A percentile compares a stretch with the other conserved stretches of the same genome.
Evolutionary conservation across 2,888 invertebrate genomes (phyloP).

Genomic region (Metallyticus violacea): DNA sequence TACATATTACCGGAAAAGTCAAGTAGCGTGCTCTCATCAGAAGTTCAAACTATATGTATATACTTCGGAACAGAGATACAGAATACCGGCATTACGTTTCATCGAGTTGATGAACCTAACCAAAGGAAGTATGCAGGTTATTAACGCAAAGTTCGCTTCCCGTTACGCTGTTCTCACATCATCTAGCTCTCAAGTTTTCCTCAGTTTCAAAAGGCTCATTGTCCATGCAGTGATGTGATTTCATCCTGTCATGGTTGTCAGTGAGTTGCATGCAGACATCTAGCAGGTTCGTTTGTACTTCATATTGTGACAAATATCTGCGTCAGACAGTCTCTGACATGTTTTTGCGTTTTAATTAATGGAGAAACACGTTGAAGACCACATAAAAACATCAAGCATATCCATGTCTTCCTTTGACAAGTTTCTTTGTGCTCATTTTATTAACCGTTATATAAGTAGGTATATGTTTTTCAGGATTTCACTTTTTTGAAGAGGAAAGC

Average conservation of each 20-base stretch:
- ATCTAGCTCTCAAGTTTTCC: neutral
- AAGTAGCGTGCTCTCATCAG: too few relatives aligned
- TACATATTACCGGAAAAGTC: too few relatives aligned
- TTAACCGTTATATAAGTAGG: neutral
- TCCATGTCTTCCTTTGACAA: neutral
- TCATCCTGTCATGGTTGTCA: neutral
- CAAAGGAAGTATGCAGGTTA: neutral
- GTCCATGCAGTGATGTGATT: neutral
- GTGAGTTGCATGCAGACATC: neutral
- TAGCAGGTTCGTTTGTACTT: neutral
- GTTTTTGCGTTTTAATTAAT: neutral
- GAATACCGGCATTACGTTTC: too few relatives aligned
- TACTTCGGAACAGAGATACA: too few relatives aligned
- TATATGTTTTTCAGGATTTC: neutral
- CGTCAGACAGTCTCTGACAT: neutral
- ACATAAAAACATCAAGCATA: neutral
- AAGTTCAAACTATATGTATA: too few relatives aligned
- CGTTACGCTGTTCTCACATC: neutral
- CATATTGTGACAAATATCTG: neutral
- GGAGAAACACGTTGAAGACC: neutral
- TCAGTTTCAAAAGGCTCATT: neutral
- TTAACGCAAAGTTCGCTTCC: neutral
- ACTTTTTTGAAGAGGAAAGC: neutral
- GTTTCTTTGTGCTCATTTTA: neutral
- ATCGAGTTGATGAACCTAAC: neutral